phyloP scores from a whole-genome alignment of 2,797 vertebrate species.

The Craterocephalus amniculus region DNA sequence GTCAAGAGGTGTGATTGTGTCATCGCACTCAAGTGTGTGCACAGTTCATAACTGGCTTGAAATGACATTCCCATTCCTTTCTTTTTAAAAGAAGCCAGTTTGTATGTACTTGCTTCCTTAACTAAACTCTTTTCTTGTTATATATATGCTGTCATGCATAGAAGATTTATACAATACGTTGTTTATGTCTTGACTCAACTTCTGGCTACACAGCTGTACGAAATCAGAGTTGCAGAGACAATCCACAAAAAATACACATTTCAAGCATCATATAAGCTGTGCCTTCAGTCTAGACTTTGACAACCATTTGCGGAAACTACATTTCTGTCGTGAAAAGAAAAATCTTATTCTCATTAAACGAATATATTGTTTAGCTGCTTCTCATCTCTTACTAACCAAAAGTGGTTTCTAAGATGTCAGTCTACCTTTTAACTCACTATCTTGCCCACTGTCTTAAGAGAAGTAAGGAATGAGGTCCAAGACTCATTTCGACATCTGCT shows the following conservation, averaged over 20 bases:
- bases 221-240: conserved; percentile 13
- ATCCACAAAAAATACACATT: conserved; percentile 4
- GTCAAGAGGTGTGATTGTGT: conserved; percentile 37
- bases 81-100: conserved; percentile 7
- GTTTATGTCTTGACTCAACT: conserved; percentile 36
- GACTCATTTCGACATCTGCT: conserved; percentile 69
- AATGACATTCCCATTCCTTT: conserved; percentile 13
- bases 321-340: neutral
- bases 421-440: neutral
- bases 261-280: neutral
- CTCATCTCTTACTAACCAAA: too few relatives aligned
- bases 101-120: conserved; percentile 15
- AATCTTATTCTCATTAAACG: too few relatives aligned
- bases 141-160: conserved; percentile 1
- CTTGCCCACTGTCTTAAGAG: conserved; percentile 14
- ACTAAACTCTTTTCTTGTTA: conserved; percentile 17
- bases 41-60: conserved; percentile 6
- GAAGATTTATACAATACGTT: conserved; percentile 3
- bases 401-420: too few relatives aligned
- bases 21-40: conserved; percentile 19
- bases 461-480: conserved; percentile 44
- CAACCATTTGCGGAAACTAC: neutral
- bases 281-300: neutral
- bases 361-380: too few relatives aligned
- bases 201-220: conserved; percentile 10